Conservation (phyloP, 1,140 invertebrate genomes). For the Drosophila takahashii region DNA sequence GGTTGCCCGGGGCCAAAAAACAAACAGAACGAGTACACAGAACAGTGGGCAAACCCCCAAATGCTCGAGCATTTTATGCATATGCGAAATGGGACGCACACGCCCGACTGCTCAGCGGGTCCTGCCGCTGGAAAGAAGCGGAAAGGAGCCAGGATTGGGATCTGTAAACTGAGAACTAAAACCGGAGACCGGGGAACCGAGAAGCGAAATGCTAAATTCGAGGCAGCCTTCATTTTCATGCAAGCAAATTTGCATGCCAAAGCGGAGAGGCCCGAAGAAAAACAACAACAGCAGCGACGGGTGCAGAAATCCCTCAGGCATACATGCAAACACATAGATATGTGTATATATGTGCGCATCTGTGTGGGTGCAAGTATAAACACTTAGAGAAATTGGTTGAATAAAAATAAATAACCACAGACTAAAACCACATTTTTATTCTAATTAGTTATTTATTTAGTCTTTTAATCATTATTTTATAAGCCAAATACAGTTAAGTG, state of each 20-base stretch:
- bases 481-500: too few species aligned
- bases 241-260: constrained; percentile 79
- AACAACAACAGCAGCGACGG: constrained; percentile 37
- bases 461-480: too few species aligned
- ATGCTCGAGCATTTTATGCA: constrained; percentile 60
- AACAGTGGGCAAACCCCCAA: constrained; percentile 23
- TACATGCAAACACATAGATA: constrained; percentile 9
- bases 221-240: constrained; percentile 72
- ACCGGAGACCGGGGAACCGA: not conserved
- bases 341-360: not conserved
- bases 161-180: constrained; percentile 5
- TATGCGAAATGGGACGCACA: constrained; percentile 73
- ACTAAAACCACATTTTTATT: not conserved
- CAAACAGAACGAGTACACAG: constrained; percentile 34
- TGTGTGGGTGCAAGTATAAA: constrained; percentile 8
- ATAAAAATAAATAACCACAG: not conserved
- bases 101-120: constrained; percentile 50
- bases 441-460: too few species aligned
- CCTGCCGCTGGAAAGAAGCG: constrained; percentile 18
- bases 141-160: constrained; percentile 3
- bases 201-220: not conserved
- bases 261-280: constrained; percentile 47
- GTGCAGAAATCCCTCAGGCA: constrained; percentile 47
- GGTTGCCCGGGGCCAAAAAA: constrained; percentile 26
- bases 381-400: not conserved